These are phyloP conservation scores for Danio choprae DNA, from an alignment of 2,797 vertebrate species.

Conservation along the genomic window DNA sequence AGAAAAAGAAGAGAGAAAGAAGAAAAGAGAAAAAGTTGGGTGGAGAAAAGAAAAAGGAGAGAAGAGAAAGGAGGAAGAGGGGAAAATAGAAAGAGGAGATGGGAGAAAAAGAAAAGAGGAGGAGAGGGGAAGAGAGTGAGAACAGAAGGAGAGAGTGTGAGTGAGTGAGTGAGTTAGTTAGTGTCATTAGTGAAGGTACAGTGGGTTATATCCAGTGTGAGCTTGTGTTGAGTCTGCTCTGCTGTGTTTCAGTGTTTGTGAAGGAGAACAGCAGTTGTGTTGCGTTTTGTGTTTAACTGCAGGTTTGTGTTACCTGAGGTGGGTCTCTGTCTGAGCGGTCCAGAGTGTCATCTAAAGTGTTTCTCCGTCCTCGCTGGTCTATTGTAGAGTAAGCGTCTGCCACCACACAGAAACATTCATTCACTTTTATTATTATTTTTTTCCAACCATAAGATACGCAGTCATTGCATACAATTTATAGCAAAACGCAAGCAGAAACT, in stretches of 20 bases:
- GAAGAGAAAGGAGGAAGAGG: too few species aligned
- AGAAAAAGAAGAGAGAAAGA: too few species aligned
- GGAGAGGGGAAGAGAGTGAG: constrained; percentile 30
- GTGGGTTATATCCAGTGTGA: constrained; percentile 15
- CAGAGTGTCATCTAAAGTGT: constrained; percentile 89
- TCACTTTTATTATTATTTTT: too few species aligned
- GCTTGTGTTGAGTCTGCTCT: constrained; percentile 14
- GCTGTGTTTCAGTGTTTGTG: constrained; percentile 67
- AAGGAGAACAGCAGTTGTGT: constrained; percentile 66
- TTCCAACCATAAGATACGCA: too few species aligned
- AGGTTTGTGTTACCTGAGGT: constrained; percentile 80
- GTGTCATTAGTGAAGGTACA: constrained; percentile 37
- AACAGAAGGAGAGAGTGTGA: constrained; percentile 37
- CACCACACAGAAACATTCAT: constrained; percentile 10
- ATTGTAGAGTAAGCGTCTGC: constrained; percentile 88
- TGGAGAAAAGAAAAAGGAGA: too few species aligned
- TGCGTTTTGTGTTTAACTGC: constrained; percentile 31
- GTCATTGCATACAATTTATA: neutral
- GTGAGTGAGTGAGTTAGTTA: constrained; percentile 26
- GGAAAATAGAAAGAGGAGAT: too few species aligned
- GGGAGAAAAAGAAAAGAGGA: constrained; percentile 53
- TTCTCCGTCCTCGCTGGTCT: constrained; percentile 89
- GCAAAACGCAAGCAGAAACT: neutral
- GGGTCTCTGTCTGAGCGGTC: constrained; percentile 86
- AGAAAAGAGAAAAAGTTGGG: too few species aligned